Evolutionary conservation across 92 coral and sea anemone genomes (phyloP).

Genomic region (Epizoanthus ramosus): DNA sequence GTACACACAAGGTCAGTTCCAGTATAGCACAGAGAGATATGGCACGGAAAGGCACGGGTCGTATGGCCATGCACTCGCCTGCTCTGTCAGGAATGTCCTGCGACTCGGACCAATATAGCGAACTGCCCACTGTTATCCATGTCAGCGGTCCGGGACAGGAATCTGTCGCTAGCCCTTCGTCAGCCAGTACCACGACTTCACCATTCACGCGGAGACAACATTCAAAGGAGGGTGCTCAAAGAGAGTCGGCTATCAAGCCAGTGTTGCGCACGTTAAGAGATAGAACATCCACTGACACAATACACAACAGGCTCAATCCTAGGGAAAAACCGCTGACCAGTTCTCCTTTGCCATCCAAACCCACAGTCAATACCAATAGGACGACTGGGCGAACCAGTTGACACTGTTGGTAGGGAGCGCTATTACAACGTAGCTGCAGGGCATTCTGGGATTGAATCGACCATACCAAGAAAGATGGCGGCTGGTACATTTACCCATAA

Average conservation of each 20-base stretch:
- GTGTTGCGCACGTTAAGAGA: slow-evolving; percentile 41
- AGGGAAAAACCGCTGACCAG: slow-evolving; percentile 1
- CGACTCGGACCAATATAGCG: slow-evolving; percentile 79
- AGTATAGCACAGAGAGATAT: neutral
- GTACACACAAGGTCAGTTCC: neutral
- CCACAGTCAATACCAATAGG: slow-evolving; percentile 1
- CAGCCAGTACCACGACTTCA: neutral
- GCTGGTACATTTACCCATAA: too few relatives aligned
- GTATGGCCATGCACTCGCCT: slow-evolving; percentile 54
- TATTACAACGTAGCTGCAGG: neutral
- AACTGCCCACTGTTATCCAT: slow-evolving; percentile 80
- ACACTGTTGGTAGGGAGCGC: neutral
- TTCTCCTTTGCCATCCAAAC: slow-evolving; percentile 36
- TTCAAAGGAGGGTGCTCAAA: slow-evolving; percentile 1
- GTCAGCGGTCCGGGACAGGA: slow-evolving; percentile 43
- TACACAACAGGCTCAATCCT: slow-evolving; percentile 10
- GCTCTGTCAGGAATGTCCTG: slow-evolving; percentile 74
- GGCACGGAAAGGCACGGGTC: slow-evolving; percentile 5
- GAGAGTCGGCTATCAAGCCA: slow-evolving; percentile 26
- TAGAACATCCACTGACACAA: slow-evolving; percentile 24
- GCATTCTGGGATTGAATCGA: neutral
- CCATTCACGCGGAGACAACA: neutral
- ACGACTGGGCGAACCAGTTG: neutral
- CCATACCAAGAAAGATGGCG: too few relatives aligned
- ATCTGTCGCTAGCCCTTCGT: slow-evolving; percentile 1